Evolutionary conservation across 1,140 invertebrate genomes (phyloP).

Genomic region (Brachionus calyciflorus): DNA sequence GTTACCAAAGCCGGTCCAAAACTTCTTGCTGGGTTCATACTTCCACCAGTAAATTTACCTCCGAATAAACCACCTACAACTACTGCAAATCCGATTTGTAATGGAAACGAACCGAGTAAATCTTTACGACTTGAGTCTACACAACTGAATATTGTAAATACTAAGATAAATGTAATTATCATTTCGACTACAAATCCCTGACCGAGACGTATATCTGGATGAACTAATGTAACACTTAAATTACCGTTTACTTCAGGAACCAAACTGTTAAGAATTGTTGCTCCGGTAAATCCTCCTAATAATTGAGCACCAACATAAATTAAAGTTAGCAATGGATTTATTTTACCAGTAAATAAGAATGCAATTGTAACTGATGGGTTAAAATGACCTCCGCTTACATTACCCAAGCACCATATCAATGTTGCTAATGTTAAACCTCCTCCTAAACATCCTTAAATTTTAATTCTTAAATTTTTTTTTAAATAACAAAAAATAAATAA

Average conservation of each 20-base stretch:
- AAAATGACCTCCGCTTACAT: constrained; percentile 81
- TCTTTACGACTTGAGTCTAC: constrained; percentile 74
- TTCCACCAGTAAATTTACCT: constrained; percentile 61
- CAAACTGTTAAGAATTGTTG: constrained; percentile 57
- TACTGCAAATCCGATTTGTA: constrained; percentile 79
- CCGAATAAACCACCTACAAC: constrained; percentile 77
- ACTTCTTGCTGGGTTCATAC: constrained; percentile 81
- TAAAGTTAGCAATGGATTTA: constrained; percentile 66
- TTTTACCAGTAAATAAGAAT: constrained; percentile 63
- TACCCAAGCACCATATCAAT: constrained; percentile 66
- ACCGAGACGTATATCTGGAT: constrained; percentile 49
- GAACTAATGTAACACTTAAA: constrained; percentile 64
- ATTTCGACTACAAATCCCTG: constrained; percentile 80
- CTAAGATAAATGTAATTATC: constrained; percentile 80
- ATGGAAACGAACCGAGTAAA: constrained; percentile 75
- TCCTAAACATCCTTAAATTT: constrained; percentile 18
- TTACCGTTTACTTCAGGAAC: constrained; percentile 60
- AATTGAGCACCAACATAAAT: constrained; percentile 74
- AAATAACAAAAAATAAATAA: neutral
- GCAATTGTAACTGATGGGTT: constrained; percentile 82
- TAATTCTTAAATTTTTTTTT: constrained; percentile 4
- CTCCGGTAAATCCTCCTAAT: constrained; percentile 72
- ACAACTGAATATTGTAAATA: constrained; percentile 80
- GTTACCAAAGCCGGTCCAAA: constrained; percentile 83
- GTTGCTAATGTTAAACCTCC: constrained; percentile 55